Evolutionary conservation across 2,888 invertebrate species (phyloP).

Genomic region (Trichogramma dendrolimi): DNA sequence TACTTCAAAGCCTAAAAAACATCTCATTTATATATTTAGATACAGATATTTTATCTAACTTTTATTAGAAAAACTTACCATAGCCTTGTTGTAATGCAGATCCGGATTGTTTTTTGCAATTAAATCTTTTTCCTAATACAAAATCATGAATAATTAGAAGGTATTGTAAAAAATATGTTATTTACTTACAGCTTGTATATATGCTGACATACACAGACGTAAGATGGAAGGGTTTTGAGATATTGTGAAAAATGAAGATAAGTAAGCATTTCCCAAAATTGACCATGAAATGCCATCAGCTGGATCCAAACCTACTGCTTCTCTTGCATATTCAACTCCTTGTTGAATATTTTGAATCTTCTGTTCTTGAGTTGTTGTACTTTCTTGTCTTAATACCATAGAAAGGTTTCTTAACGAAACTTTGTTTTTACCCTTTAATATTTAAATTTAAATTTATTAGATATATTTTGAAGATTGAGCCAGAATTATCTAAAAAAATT

Average conservation of each 20-base stretch:
- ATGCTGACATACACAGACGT: conserved; percentile 74
- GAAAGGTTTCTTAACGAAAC: conserved; percentile 75
- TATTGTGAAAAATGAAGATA: conserved; percentile 73
- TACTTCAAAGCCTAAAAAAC: conserved; percentile 67
- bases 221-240: conserved; percentile 69
- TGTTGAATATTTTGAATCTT: conserved; percentile 62
- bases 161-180: not conserved
- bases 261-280: conserved; percentile 78
- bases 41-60: not conserved
- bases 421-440: conserved; percentile 66
- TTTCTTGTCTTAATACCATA: conserved; percentile 72
- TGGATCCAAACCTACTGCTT: conserved; percentile 74
- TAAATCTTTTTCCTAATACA: conserved; percentile 63
- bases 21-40: not conserved
- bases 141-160: conserved; percentile 11
- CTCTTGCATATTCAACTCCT: conserved; percentile 75
- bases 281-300: conserved; percentile 80
- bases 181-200: conserved; percentile 69
- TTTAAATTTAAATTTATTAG: conserved; percentile 4
- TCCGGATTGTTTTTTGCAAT: conserved; percentile 71
- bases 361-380: conserved; percentile 54
- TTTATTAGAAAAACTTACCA: conserved; percentile 58
- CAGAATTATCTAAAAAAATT: conserved; percentile 8
- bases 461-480: conserved; percentile 13
- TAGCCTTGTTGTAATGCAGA: conserved; percentile 78